A percentile compares a stretch with the other conserved stretches of the same genome.
Conservation (phyloP, 2,113 vertebrate genomes). For the Okapia johnstoni region DNA sequence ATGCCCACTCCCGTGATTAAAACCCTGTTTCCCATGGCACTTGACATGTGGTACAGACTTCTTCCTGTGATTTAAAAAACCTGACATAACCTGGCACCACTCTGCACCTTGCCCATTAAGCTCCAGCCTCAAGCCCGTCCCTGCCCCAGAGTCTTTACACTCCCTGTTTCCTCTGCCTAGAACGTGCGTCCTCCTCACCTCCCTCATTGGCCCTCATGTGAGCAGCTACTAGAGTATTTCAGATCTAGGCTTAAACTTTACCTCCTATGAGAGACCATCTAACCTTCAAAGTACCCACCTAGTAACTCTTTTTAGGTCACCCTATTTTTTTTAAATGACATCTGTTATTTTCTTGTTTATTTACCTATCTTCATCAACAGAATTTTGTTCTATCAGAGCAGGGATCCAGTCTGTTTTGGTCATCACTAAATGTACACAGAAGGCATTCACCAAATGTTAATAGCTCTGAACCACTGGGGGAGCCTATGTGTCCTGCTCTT, state of each 20-base stretch:
- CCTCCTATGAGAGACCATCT: neutral
- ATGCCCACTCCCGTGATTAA: neutral
- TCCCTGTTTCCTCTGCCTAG: neutral
- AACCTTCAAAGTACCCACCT: neutral
- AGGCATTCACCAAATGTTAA: neutral
- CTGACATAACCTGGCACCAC: neutral
- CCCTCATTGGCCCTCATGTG: neutral
- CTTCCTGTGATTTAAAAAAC: neutral
- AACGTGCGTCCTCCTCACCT: neutral
- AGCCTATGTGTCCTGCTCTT: neutral
- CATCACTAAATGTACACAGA: neutral
- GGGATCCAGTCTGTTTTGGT: neutral
- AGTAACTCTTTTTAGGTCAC: neutral
- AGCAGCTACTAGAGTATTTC: neutral
- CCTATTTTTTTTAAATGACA: neutral
- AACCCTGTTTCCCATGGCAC: neutral
- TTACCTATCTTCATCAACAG: neutral
- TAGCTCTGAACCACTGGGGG: neutral
- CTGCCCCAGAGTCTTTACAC: neutral
- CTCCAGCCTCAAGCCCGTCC: neutral
- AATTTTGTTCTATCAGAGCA: neutral
- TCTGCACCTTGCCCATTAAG: neutral
- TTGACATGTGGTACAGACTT: neutral
- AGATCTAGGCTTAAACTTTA: neutral
- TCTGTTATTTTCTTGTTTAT: neutral